Evolutionary conservation across 2,113 vertebrate genomes (phyloP).

Genomic region (Pangasianodon gigas): DNA sequence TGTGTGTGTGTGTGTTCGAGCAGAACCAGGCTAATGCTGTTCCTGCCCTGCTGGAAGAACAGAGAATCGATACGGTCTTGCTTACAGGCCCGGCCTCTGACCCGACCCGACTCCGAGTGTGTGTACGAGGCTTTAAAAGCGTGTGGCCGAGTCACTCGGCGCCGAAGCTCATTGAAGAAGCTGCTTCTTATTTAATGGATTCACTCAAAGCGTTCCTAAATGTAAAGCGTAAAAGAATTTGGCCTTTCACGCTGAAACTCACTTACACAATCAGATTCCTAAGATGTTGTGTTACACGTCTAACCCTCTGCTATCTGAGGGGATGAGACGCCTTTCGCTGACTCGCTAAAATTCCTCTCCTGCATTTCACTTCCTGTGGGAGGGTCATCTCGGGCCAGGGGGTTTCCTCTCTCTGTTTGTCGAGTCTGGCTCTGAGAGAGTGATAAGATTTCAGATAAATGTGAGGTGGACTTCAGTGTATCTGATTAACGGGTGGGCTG

Average conservation of each 20-base stretch:
- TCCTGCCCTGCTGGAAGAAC: conserved; percentile 33
- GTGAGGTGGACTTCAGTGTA: background rate
- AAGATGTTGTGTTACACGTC: background rate
- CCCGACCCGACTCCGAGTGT: conserved; percentile 10
- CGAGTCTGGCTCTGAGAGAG: background rate
- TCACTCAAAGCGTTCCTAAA: background rate
- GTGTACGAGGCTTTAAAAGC: conserved; percentile 27
- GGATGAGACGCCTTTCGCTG: conserved; percentile 1
- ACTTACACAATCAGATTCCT: background rate
- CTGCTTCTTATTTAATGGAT: conserved; percentile 25
- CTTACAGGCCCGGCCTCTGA: conserved; percentile 37
- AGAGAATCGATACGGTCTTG: conserved; percentile 50
- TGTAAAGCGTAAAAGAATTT: conserved; percentile 3
- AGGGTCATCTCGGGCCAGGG: background rate
- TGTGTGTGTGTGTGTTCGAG: conserved; percentile 35
- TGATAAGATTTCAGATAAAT: background rate
- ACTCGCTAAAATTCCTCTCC: conserved; percentile 3
- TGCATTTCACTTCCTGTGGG: conserved; percentile 18
- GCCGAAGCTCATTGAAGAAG: background rate
- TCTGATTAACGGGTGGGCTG: background rate
- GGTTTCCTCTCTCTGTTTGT: background rate
- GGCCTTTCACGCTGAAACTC: conserved; percentile 26
- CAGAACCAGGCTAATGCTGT: conserved; percentile 52
- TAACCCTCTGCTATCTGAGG: conserved; percentile 13
- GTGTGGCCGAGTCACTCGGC: background rate